phyloP scores from a whole-genome alignment of 2,888 invertebrate genomes.

The Trichogramma evanescens region DNA sequence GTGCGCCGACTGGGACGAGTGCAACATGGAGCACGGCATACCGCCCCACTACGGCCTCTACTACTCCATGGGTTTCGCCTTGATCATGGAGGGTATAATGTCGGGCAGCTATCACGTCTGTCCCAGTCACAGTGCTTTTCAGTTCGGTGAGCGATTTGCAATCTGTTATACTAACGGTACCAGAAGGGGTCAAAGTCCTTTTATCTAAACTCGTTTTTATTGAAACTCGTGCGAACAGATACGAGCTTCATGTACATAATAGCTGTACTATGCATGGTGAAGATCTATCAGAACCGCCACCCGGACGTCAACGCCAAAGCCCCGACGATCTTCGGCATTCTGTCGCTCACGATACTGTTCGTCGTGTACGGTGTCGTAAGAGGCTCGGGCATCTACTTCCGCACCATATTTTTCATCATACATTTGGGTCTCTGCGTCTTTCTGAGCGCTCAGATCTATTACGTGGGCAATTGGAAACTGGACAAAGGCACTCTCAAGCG shows the following conservation, averaged over 20 bases:
- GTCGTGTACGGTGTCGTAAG: conserved; percentile 63
- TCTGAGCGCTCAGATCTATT: conserved; percentile 67
- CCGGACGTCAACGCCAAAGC: conserved; percentile 82
- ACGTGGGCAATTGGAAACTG: conserved; percentile 65
- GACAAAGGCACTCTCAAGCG: conserved; percentile 38
- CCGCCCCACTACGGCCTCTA: conserved; percentile 77
- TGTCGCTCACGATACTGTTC: conserved; percentile 70
- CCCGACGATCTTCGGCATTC: conserved; percentile 68
- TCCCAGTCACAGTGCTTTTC: conserved; percentile 82
- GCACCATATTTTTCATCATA: conserved; percentile 64
- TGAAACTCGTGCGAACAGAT: conserved; percentile 54
- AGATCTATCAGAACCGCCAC: conserved; percentile 80
- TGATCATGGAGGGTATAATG: conserved; percentile 80
- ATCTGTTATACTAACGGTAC: neutral
- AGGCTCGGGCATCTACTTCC: conserved; percentile 57
- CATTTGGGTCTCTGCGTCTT: conserved; percentile 62
- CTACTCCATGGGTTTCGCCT: conserved; percentile 78
- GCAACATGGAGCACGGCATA: conserved; percentile 54
- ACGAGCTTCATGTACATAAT: conserved; percentile 92
- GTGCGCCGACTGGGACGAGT: conserved; percentile 44
- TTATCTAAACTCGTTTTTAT: conserved; percentile 21
- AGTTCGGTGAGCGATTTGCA: conserved; percentile 63
- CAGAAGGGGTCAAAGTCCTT: neutral
- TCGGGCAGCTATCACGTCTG: conserved; percentile 86
- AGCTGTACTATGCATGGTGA: conserved; percentile 76